These are phyloP conservation scores for Excalfactoria chinensis DNA, from an alignment of 2,113 vertebrate genomes.

Conservation along the genomic window DNA sequence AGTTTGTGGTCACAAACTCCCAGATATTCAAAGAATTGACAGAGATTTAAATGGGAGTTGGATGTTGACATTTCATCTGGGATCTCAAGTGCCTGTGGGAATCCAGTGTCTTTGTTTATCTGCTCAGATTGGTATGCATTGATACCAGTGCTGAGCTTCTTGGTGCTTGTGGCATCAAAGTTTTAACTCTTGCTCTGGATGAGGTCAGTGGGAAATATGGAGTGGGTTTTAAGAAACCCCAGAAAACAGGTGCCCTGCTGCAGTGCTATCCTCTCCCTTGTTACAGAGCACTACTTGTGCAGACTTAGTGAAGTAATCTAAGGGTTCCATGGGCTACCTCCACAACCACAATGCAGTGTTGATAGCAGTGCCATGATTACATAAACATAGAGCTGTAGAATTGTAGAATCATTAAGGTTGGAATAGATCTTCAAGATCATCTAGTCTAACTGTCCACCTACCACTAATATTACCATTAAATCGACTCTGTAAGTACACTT, in stretches of 20 bases:
- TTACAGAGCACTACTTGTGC: rapidly evolving
- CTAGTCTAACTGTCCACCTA: too few species aligned
- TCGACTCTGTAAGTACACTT: too few species aligned
- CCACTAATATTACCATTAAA: too few species aligned
- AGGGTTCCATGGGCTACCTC: neutral
- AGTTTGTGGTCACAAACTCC: neutral
- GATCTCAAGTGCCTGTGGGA: neutral
- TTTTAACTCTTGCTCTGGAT: neutral
- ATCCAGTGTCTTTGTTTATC: neutral
- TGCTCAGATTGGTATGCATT: rapidly evolving
- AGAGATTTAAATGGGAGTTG: neutral
- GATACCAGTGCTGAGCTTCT: neutral
- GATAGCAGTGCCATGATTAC: slow-evolving; percentile 3
- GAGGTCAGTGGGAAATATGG: neutral
- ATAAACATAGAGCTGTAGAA: neutral
- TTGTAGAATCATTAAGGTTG: too few species aligned
- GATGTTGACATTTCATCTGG: neutral
- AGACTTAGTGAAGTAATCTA: neutral
- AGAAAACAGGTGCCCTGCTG: neutral
- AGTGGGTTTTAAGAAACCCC: slow-evolving; percentile 14
- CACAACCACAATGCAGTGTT: neutral
- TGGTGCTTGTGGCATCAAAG: neutral
- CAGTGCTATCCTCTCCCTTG: neutral
- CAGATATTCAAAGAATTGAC: neutral
- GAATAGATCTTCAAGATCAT: too few species aligned